Conservation (phyloP, 1,140 invertebrate genomes). For the Bombus difficillimus region DNA sequence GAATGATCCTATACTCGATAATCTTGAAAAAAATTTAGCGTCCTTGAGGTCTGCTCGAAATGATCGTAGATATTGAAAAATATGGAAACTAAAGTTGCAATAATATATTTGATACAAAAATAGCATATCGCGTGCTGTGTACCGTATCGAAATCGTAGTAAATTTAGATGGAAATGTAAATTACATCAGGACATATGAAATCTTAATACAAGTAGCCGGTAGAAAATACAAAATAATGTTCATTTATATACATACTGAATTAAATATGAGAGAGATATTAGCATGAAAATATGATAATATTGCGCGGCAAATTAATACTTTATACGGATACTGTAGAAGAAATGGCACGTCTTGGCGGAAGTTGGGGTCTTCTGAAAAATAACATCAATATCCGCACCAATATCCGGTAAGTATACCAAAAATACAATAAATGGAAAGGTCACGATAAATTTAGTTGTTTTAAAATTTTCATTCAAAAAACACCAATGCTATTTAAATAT, state of each 20-base stretch:
- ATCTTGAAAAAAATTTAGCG: background rate
- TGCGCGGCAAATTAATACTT: slow-evolving; percentile 46
- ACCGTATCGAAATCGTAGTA: background rate
- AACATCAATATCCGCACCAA: slow-evolving; percentile 58
- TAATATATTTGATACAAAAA: background rate
- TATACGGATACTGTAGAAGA: slow-evolving; percentile 83
- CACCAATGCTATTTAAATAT: background rate
- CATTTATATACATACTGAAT: background rate
- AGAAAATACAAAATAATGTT: background rate
- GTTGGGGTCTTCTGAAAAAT: slow-evolving; percentile 78
- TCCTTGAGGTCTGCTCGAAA: background rate
- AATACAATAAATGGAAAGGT: background rate
- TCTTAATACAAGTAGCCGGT: background rate
- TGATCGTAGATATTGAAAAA: background rate
- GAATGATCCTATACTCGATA: background rate
- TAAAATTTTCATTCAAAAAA: background rate
- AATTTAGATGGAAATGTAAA: background rate
- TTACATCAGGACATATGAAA: background rate
- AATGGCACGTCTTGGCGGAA: slow-evolving; percentile 84
- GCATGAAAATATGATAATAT: background rate
- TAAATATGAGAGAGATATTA: background rate
- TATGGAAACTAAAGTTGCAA: too few species aligned
- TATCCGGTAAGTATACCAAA: slow-evolving; percentile 67
- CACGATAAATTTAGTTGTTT: background rate
- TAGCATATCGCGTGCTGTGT: background rate